Evolutionary conservation across 2,797 vertebrate genomes (phyloP).

Genomic region (Lepus townsendii): DNA sequence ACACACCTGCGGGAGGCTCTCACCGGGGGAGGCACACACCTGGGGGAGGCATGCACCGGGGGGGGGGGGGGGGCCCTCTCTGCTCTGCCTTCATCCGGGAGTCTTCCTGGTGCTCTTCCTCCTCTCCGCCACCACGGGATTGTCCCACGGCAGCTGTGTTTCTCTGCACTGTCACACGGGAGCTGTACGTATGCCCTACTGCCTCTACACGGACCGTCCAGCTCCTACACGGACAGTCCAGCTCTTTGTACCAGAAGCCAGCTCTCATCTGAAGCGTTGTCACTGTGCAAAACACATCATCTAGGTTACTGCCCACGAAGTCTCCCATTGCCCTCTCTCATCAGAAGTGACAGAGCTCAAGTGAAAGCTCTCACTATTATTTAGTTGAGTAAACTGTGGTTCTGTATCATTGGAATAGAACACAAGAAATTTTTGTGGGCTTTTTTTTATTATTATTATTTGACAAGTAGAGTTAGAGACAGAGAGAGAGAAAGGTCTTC

Average conservation of each 20-base stretch:
- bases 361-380: not conserved
- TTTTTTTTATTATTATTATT: too few relatives aligned
- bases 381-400: not conserved
- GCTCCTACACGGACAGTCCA: not conserved
- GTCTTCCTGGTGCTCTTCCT: not conserved
- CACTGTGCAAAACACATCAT: not conserved
- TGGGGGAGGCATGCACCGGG: too few relatives aligned
- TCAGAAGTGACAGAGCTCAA: constrained; percentile 50
- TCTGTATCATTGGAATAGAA: not conserved
- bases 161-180: not conserved
- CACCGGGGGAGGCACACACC: too few relatives aligned
- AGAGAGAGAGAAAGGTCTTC: too few relatives aligned
- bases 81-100: not conserved
- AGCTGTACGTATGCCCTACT: too few relatives aligned
- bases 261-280: not conserved
- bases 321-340: constrained; percentile 42
- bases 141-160: not conserved
- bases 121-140: not conserved
- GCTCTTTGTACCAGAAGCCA: not conserved
- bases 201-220: not conserved
- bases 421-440: not conserved
- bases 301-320: not conserved
- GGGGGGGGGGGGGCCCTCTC: too few relatives aligned
- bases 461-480: too few relatives aligned
- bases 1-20: too few relatives aligned